Percentiles rank a stretch among this genome's conserved stretches.
Evolutionary conservation across 2,797 vertebrate species (phyloP).

Genomic region (Pangasius djambal): DNA sequence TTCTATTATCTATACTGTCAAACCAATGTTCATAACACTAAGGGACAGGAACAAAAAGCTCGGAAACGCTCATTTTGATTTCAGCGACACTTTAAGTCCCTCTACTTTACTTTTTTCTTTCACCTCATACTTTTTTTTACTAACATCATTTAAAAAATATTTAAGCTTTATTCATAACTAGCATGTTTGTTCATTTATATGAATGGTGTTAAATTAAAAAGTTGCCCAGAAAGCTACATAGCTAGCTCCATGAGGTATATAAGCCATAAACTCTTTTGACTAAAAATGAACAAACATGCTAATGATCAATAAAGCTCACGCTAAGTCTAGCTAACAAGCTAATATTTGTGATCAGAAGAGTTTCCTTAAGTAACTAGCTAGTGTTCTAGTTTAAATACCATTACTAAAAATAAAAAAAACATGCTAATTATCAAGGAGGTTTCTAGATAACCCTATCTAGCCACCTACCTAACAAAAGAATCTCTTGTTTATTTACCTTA

Average conservation of each 20-base stretch:
- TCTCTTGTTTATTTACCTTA: neutral
- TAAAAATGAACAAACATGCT: neutral
- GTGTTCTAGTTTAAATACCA: neutral
- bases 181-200: no score
- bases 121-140: no score
- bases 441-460: neutral
- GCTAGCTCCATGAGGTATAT: neutral
- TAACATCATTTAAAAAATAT: no score
- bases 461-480: neutral
- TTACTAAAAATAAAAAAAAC: neutral
- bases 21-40: no score
- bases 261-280: neutral
- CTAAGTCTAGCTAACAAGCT: neutral
- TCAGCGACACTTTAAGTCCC: no score
- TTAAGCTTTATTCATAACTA: no score
- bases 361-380: neutral
- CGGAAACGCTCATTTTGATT: no score
- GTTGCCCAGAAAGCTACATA: neutral
- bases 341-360: neutral
- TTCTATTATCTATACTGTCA: no score
- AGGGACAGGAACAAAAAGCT: no score
- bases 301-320: neutral
- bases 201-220: no score
- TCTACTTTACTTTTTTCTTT: no score
- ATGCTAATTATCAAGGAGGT: neutral